Percentiles rank a stretch among this genome's conserved stretches.
Conservation (phyloP, 30 jellyfish, hydroid and myxozoan species). For the Morbakka virulenta region DNA sequence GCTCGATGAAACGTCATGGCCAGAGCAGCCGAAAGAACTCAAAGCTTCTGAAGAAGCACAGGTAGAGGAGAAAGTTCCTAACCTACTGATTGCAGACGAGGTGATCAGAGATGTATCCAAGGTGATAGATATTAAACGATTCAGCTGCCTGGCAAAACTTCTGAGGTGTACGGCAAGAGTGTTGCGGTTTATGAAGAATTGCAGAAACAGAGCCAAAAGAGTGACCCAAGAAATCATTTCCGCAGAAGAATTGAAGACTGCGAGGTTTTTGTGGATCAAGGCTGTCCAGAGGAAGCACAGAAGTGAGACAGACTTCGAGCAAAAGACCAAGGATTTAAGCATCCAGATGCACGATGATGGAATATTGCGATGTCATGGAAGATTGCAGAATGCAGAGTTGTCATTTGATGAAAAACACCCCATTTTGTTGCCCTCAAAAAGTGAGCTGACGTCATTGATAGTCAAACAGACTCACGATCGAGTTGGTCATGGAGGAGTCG, state of each 20-base stretch:
- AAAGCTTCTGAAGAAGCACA: not conserved
- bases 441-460: not conserved
- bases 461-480: not conserved
- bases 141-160: not conserved
- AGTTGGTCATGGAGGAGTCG: slow-evolving; percentile 5
- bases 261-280: slow-evolving; percentile 11
- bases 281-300: not conserved
- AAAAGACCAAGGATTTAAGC: not conserved
- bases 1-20: too few relatives aligned
- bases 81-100: not conserved
- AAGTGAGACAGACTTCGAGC: not conserved
- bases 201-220: not conserved
- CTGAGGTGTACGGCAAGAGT: not conserved
- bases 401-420: not conserved
- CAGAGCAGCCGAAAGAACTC: not conserved
- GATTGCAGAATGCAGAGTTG: not conserved
- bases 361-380: not conserved
- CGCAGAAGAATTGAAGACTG: not conserved
- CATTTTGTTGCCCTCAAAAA: not conserved
- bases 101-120: too few relatives aligned
- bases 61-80: not conserved
- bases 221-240: not conserved
- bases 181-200: not conserved
- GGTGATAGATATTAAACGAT: not conserved
- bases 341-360: not conserved